Evolutionary conservation across 2,797 vertebrate genomes (phyloP).

Genomic region (Schizopygopsis malacanthus): DNA sequence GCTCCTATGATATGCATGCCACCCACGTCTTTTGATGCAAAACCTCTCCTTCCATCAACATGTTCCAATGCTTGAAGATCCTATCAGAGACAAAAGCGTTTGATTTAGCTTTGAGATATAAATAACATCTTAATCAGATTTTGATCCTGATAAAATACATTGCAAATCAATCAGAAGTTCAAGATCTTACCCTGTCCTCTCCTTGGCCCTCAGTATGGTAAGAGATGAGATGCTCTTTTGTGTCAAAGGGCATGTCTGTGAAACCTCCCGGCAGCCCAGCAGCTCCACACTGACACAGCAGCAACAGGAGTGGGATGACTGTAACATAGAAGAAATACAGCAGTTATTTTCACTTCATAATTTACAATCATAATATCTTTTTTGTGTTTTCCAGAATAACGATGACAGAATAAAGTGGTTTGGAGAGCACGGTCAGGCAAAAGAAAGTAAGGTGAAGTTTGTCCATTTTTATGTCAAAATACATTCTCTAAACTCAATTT

Average conservation of each 20-base stretch:
- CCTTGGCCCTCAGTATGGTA: constrained; percentile 89
- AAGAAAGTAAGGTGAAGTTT: not conserved
- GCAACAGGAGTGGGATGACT: constrained; percentile 87
- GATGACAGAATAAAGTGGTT: not conserved
- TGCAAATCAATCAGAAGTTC: not conserved
- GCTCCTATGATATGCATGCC: fast-evolving
- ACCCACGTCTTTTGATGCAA: not conserved
- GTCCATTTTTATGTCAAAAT: too few relatives aligned
- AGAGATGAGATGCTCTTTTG: constrained; percentile 83
- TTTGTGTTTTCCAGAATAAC: not conserved
- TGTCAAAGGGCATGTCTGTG: constrained; percentile 74
- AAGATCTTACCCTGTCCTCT: constrained; percentile 81
- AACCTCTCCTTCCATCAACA: not conserved
- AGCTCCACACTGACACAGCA: constrained; percentile 81
- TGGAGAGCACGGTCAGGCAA: too few relatives aligned
- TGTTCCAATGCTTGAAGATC: not conserved
- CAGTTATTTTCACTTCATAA: not conserved
- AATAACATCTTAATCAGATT: not conserved
- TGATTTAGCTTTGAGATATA: not conserved
- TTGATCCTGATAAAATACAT: not conserved
- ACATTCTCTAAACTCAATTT: too few relatives aligned
- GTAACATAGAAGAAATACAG: not conserved
- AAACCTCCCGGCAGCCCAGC: constrained; percentile 70
- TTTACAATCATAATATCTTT: not conserved
- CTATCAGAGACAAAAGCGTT: constrained; percentile 59